Percentiles rank a stretch among this genome's conserved stretches.
Evolutionary conservation across 1,140 invertebrate genomes (phyloP).

Genomic region (Aporrectodea caliginosa): DNA sequence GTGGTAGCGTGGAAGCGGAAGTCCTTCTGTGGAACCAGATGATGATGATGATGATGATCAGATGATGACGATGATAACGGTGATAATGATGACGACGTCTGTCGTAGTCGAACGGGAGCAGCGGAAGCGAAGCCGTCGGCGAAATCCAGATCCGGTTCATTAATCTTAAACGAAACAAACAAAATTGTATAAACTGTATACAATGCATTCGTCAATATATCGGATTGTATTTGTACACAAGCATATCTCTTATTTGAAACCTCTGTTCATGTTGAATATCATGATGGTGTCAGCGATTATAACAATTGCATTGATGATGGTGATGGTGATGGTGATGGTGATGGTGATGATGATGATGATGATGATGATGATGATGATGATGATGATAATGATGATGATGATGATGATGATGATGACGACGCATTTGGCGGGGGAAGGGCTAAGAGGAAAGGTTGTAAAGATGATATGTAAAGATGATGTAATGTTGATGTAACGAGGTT

Average conservation of each 20-base stretch:
- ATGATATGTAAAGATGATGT: too few relatives aligned
- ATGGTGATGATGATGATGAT: neutral
- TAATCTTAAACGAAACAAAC: too few relatives aligned
- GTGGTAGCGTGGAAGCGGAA: too few relatives aligned
- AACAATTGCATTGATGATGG: conserved; percentile 36
- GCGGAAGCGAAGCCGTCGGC: too few relatives aligned
- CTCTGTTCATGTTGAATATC: conserved; percentile 63
- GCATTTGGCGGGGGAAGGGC: neutral
- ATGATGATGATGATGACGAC: neutral
- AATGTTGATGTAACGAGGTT: too few relatives aligned
- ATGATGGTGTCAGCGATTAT: conserved; percentile 32
- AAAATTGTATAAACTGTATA: conserved; percentile 69
- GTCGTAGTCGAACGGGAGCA: too few relatives aligned
- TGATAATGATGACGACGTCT: too few relatives aligned
- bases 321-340: neutral
- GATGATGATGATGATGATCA: too few relatives aligned
- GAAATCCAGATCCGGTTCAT: too few relatives aligned
- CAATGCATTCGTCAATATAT: conserved; percentile 71
- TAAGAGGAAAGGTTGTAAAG: too few relatives aligned
- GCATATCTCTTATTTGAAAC: conserved; percentile 68
- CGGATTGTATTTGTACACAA: conserved; percentile 68
- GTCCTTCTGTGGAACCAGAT: too few relatives aligned
- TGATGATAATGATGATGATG: neutral
- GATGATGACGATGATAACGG: too few relatives aligned
- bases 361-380: neutral